Conservation (phyloP, 2,113 vertebrate species). For the Anser cygnoides region DNA sequence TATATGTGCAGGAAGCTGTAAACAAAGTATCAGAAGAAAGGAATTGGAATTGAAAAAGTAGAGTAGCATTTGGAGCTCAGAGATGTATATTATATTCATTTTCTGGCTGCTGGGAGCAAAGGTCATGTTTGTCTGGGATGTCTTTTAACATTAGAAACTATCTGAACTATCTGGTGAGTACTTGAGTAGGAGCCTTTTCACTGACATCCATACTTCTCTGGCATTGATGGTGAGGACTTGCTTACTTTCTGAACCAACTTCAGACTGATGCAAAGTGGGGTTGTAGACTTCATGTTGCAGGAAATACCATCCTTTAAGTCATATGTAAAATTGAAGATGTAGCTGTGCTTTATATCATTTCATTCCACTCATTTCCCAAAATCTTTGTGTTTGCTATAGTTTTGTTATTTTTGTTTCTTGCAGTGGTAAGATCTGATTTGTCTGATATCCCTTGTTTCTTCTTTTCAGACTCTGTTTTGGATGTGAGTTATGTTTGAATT, state of each 20-base stretch:
- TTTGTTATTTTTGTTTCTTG: background rate
- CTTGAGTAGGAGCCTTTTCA: background rate
- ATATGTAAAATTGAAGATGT: background rate
- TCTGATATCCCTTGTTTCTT: background rate
- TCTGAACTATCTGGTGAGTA: background rate
- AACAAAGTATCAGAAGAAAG: background rate
- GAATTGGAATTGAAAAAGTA: background rate
- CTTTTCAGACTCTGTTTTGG: background rate
- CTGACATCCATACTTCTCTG: background rate
- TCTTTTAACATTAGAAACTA: background rate
- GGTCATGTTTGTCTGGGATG: background rate
- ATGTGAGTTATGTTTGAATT: background rate
- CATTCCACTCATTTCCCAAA: background rate
- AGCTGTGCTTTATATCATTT: background rate
- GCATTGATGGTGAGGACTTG: background rate
- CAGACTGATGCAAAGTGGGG: background rate
- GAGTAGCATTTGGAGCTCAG: background rate
- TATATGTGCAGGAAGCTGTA: background rate
- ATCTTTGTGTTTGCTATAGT: background rate
- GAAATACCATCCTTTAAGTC: background rate
- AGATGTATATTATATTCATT: background rate
- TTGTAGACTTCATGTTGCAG: background rate
- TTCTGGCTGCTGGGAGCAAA: background rate
- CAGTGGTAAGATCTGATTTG: background rate
- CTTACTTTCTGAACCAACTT: background rate